phyloP scores from a whole-genome alignment of 2,888 invertebrate genomes.

The Nomada flava region DNA sequence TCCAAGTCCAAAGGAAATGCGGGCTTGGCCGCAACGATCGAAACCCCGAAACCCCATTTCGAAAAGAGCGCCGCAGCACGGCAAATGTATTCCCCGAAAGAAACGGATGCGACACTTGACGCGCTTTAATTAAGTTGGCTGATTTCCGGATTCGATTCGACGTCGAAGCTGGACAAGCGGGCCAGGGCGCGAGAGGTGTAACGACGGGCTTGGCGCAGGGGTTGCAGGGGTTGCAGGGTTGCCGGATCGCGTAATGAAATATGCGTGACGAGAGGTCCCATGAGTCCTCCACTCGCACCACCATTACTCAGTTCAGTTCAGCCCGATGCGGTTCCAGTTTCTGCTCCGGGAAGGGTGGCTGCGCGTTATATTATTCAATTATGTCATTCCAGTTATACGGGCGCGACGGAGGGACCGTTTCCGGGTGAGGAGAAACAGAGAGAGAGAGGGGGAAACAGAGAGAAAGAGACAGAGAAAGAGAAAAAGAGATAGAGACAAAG shows the following conservation, averaged over 20 bases:
- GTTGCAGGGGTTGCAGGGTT: slow-evolving; percentile 68
- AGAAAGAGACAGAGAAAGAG: not conserved
- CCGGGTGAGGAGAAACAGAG: not conserved
- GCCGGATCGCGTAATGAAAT: slow-evolving; percentile 81
- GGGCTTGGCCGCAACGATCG: not conserved
- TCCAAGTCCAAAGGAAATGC: not conserved
- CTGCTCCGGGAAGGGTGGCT: slow-evolving; percentile 72
- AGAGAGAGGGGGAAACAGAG: slow-evolving; percentile 2
- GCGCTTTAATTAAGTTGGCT: slow-evolving; percentile 64
- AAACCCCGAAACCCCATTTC: not conserved
- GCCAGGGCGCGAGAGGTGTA: slow-evolving; percentile 2
- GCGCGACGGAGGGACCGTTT: slow-evolving; percentile 46
- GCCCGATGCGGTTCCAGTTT: slow-evolving; percentile 70
- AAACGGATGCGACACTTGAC: slow-evolving; percentile 56
- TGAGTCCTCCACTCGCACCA: slow-evolving; percentile 79
- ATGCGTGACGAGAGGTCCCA: slow-evolving; percentile 83
- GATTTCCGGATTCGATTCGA: slow-evolving; percentile 68
- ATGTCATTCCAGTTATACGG: slow-evolving; percentile 82
- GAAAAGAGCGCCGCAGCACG: slow-evolving; percentile 1
- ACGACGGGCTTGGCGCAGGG: slow-evolving; percentile 48
- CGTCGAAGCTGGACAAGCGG: slow-evolving; percentile 37
- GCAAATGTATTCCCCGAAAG: slow-evolving; percentile 32
- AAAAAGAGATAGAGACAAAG: slow-evolving; percentile 41
- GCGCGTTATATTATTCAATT: slow-evolving; percentile 83
- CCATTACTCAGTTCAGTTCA: slow-evolving; percentile 77